Evolutionary conservation across 2,888 invertebrate species (phyloP).

Genomic region (Dryocosmus kuriphilus): DNA sequence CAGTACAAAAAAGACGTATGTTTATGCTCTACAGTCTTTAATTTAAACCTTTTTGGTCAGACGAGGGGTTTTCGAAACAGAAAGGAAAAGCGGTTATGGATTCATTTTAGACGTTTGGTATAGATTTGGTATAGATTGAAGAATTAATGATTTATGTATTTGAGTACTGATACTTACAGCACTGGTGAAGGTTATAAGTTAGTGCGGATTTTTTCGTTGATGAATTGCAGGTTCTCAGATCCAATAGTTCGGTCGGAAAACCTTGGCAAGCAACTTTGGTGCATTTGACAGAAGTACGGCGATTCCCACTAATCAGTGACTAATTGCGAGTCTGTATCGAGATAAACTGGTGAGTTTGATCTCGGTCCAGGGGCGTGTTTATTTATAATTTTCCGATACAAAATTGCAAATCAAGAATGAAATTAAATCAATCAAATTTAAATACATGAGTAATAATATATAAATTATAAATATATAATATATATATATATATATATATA

Average conservation of each 20-base stretch:
- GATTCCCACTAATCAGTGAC: constrained; percentile 25
- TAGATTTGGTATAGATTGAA: too few species aligned
- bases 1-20: too few species aligned
- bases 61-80: too few species aligned
- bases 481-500: background rate
- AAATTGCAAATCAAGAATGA: background rate
- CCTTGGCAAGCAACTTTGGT: constrained; percentile 35
- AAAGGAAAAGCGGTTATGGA: too few species aligned
- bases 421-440: background rate
- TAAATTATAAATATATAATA: background rate
- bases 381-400: background rate
- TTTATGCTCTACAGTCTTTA: too few species aligned
- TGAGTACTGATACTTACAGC: background rate
- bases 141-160: background rate
- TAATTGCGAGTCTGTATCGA: constrained; percentile 34
- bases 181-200: background rate
- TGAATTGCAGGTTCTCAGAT: constrained; percentile 5
- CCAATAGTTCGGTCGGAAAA: constrained; percentile 17
- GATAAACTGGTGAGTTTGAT: constrained; percentile 15
- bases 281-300: constrained; percentile 29
- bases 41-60: too few species aligned
- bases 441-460: background rate
- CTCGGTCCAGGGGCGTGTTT: constrained; percentile 21
- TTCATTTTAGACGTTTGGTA: background rate
- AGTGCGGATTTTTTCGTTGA: background rate